These are phyloP conservation scores for Bungarus multicinctus DNA, from an alignment of 2,113 vertebrate genomes.

Conservation along the genomic window DNA sequence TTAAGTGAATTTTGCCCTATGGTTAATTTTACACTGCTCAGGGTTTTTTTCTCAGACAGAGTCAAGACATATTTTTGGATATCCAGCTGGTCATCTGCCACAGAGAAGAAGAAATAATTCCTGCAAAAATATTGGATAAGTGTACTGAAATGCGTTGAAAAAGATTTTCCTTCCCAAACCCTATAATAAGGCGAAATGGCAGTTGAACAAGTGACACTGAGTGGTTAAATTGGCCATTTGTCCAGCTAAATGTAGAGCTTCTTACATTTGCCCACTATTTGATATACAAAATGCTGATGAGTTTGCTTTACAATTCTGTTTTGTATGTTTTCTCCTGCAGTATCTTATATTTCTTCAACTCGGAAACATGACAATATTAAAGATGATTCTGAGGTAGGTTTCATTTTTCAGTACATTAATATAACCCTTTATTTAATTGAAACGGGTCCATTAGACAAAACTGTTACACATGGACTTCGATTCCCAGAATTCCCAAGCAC, in stretches of 20 bases:
- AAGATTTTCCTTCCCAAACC: not conserved
- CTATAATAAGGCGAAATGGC: not conserved
- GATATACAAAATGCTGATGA: not conserved
- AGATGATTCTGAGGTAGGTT: slow-evolving; percentile 86
- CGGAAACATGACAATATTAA: slow-evolving; percentile 83
- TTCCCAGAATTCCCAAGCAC: not conserved
- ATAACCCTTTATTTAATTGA: not conserved
- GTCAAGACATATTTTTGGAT: not conserved
- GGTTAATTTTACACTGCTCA: not conserved
- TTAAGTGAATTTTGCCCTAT: not conserved
- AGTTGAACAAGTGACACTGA: not conserved
- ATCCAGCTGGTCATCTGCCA: not conserved
- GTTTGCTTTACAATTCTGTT: not conserved
- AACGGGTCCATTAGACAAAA: not conserved
- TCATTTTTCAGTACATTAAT: not conserved
- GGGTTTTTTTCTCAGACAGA: not conserved
- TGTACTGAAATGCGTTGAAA: not conserved
- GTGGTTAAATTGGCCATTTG: not conserved
- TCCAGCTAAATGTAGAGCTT: not conserved
- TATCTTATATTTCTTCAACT: slow-evolving; percentile 84
- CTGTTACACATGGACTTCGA: not conserved
- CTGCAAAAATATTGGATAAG: not conserved
- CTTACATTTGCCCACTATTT: not conserved
- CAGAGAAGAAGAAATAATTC: too few species aligned
- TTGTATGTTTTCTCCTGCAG: slow-evolving; percentile 60